Evolutionary conservation across 2,113 vertebrate species (phyloP).

Genomic region (Lophius piscatorius): DNA sequence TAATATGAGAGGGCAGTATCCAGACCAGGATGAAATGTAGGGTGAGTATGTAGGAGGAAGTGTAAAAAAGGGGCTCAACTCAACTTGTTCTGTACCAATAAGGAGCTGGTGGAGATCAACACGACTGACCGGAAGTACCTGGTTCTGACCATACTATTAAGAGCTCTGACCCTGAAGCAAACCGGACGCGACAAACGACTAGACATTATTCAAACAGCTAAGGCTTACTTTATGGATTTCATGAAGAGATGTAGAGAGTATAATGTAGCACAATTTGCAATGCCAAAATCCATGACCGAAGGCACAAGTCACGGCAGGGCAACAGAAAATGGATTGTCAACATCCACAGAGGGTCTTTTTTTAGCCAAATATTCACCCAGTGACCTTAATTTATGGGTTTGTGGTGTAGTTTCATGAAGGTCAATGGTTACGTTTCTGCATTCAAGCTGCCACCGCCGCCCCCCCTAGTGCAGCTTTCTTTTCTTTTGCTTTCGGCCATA

Average conservation of each 20-base stretch:
- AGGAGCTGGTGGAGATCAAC: slow-evolving; percentile 91
- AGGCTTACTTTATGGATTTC: slow-evolving; percentile 84
- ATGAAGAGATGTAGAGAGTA: slow-evolving; percentile 84
- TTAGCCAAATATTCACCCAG: background rate
- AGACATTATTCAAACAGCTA: slow-evolving; percentile 82
- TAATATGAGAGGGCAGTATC: slow-evolving; percentile 30
- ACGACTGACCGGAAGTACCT: slow-evolving; percentile 89
- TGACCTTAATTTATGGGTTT: too few species aligned
- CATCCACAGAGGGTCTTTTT: slow-evolving; percentile 28
- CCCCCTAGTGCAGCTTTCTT: too few species aligned
- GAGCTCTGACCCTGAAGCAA: slow-evolving; percentile 85
- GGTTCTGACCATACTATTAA: slow-evolving; percentile 87
- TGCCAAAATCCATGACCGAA: slow-evolving; percentile 64
- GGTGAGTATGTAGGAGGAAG: slow-evolving; percentile 79
- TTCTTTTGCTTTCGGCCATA: too few species aligned
- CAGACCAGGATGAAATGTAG: slow-evolving; percentile 85
- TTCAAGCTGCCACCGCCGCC: too few species aligned
- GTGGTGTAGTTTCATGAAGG: too few species aligned
- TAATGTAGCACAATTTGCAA: slow-evolving; percentile 76
- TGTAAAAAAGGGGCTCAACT: slow-evolving; percentile 71
- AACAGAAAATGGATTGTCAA: background rate
- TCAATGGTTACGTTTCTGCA: too few species aligned
- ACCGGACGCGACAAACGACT: slow-evolving; percentile 77
- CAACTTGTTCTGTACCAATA: slow-evolving; percentile 85
- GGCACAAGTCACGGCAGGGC: background rate